Base-by-base conservation (phyloP, 2,888 invertebrate genomes). In the Lithophane ornitopus region DNA sequence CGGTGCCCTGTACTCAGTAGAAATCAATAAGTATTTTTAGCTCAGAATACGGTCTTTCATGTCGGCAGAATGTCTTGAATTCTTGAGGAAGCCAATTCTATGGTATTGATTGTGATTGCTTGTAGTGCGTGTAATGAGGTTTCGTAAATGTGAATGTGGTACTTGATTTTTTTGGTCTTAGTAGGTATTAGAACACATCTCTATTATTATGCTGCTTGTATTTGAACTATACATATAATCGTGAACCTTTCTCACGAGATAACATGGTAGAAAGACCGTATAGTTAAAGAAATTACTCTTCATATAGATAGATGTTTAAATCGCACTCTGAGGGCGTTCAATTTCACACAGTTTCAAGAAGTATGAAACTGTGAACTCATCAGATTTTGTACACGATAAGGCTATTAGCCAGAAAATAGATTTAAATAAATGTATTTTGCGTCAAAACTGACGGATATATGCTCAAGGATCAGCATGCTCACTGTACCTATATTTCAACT, bases 11-110 rank as follows among this genome's bases (percentile, higher is more conserved):
- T 70, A 61, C 69, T 72, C 39, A 34, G 59, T 63, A 46, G 59
- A 80, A 85, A 85, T 82, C 85, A 75, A 85, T 85, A 75, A 26
- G 69, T 78, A 85, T 82, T 85, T 85, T 78, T 79, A 85, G 77
- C 66, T 14, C 81, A 67, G 52, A 69, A 81, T 44, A 63, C 34
- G 63, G 49, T 54, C 59, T 46, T 70, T 66, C 59, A 56, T 52
- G 71, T 74, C 19, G 66, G 68, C 16, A 12, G 41, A 65, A 84
- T 69, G 39, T 65, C 28, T 61, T 70, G 67, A 71, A 76, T 52
- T 65, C 61, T 58, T 22, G 61, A 63, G 66, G 52, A 72, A 74
- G 22, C 49, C 41, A 83, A 75, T 74, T 74, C 52, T 61, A 34
- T 44, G 14, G 16, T 69, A 61, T 41, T 68, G 70, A 26, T 76